phyloP scores from a whole-genome alignment of 2,113 vertebrate genomes.

The Cebidichthys violaceus region DNA sequence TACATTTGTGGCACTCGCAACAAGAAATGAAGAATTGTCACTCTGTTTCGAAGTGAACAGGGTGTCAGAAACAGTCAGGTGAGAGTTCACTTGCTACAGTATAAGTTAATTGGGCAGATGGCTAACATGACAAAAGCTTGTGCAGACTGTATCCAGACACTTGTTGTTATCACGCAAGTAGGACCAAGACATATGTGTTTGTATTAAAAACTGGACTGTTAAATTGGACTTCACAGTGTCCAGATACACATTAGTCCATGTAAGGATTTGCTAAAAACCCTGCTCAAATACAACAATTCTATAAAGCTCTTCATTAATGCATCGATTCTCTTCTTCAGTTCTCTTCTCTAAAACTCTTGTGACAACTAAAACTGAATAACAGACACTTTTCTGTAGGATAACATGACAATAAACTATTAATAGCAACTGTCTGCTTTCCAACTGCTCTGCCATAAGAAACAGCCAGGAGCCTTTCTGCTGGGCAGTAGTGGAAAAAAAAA shows the following conservation, averaged over 20 bases:
- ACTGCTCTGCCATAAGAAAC: conserved; percentile 5
- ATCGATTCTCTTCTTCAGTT: not conserved
- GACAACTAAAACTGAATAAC: not conserved
- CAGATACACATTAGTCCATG: not conserved
- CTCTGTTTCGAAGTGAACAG: not conserved
- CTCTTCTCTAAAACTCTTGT: not conserved
- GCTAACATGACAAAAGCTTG: not conserved
- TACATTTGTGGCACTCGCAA: not conserved
- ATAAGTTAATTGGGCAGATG: conserved; percentile 16
- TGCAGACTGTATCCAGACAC: not conserved
- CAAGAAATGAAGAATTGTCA: too few relatives aligned
- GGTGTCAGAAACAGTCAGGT: not conserved
- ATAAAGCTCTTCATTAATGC: conserved; percentile 16
- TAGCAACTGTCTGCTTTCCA: not conserved
- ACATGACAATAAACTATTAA: not conserved
- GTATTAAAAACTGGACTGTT: too few relatives aligned
- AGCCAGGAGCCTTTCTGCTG: not conserved
- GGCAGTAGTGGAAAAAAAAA: conserved; percentile 39
- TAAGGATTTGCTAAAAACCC: conserved; percentile 29
- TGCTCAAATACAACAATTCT: conserved; percentile 31
- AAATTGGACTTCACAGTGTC: too few relatives aligned
- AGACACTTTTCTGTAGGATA: not conserved
- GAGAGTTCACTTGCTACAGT: not conserved
- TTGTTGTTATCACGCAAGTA: not conserved
- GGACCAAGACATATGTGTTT: not conserved